A percentile compares a stretch with the other conserved stretches of the same genome.
These are phyloP conservation scores for Trichomycterus rosablanca DNA, from an alignment of 2,113 vertebrate species.

Conservation along the genomic window DNA sequence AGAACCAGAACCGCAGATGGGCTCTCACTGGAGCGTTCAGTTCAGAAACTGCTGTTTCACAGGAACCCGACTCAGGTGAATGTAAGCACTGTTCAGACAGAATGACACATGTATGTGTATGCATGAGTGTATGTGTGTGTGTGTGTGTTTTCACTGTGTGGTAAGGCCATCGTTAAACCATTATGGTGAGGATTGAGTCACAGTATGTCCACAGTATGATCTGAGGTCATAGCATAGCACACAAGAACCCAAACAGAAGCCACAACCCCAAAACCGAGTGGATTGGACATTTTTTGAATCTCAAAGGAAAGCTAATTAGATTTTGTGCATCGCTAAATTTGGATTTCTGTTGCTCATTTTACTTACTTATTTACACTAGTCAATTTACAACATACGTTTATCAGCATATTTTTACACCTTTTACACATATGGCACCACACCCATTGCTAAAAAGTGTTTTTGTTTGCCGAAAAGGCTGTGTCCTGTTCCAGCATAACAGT, in stretches of 20 bases:
- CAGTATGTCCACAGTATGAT: not conserved
- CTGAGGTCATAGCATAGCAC: slow-evolving; percentile 32
- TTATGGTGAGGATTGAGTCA: slow-evolving; percentile 7
- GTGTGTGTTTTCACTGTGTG: too few relatives aligned
- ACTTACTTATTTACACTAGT: too few relatives aligned
- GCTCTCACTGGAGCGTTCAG: slow-evolving; percentile 23
- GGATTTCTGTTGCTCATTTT: too few relatives aligned
- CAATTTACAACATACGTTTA: too few relatives aligned
- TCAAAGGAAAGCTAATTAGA: not conserved
- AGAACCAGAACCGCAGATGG: slow-evolving; percentile 7
- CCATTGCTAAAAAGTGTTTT: too few relatives aligned
- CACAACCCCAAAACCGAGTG: not conserved
- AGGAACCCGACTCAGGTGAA: slow-evolving; percentile 15
- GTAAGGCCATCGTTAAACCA: slow-evolving; percentile 15
- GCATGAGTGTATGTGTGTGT: too few relatives aligned
- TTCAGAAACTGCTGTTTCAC: not conserved
- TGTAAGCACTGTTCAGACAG: slow-evolving; percentile 12
- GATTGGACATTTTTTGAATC: not conserved
- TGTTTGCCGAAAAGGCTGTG: too few relatives aligned
- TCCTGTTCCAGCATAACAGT: too few relatives aligned
- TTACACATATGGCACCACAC: too few relatives aligned
- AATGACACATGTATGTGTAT: not conserved
- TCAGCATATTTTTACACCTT: too few relatives aligned
- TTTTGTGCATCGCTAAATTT: too few relatives aligned
- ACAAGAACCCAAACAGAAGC: slow-evolving; percentile 1